Evolutionary conservation across 2,113 vertebrate genomes (phyloP).

Genomic region (Acanthisitta chloris): DNA sequence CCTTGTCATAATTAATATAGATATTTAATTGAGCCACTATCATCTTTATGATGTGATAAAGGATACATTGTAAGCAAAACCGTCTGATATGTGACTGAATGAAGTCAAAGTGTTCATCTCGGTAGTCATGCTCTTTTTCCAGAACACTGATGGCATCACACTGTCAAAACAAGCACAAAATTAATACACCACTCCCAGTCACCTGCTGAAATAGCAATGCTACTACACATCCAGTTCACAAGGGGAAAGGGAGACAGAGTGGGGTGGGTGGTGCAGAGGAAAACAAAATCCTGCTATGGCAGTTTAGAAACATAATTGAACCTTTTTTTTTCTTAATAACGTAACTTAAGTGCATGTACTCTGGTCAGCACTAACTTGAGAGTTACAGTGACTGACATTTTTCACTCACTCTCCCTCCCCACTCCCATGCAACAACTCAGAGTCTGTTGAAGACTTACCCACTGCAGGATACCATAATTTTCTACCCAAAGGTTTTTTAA

Average conservation of each 20-base stretch:
- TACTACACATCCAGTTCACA: background rate
- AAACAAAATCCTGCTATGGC: background rate
- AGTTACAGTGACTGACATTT: background rate
- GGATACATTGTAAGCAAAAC: conserved; percentile 99
- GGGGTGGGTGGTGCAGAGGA: background rate
- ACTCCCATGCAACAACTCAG: background rate
- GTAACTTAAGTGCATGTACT: background rate
- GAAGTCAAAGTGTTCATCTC: conserved; percentile 97
- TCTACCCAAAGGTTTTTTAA: background rate
- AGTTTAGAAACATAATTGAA: background rate
- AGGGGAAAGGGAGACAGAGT: background rate
- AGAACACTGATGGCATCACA: conserved; percentile 94
- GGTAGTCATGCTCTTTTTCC: conserved; percentile 99
- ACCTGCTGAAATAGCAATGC: background rate
- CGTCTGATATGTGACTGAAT: conserved; percentile 95
- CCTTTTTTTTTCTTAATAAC: background rate
- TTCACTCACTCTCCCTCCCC: background rate
- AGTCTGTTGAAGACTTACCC: background rate
- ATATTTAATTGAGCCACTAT: background rate
- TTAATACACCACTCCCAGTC: background rate
- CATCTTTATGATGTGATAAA: conserved; percentile 21
- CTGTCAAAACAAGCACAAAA: conserved; percentile 71
- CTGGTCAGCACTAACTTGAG: background rate
- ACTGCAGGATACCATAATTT: background rate
- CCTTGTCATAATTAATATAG: background rate